Conservation (phyloP, 1,140 invertebrate species). For the Bemisia tabaci region DNA sequence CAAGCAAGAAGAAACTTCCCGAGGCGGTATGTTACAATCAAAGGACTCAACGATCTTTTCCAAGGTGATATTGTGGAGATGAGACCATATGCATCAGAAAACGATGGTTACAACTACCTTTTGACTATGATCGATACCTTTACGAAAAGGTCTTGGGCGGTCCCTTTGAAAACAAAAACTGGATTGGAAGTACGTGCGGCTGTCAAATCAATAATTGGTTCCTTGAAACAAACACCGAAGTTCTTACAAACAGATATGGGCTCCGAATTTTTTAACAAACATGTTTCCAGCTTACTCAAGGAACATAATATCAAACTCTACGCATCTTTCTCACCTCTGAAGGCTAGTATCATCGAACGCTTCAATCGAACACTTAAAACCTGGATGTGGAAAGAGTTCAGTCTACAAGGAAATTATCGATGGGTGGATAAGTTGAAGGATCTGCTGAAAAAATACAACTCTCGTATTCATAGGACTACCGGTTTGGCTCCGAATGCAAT, state of each 20-base stretch:
- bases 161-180: constrained; percentile 34
- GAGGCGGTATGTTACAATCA: constrained; percentile 13
- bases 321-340: constrained; percentile 26
- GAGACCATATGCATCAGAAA: constrained; percentile 24
- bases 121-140: constrained; percentile 34
- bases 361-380: constrained; percentile 32
- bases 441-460: constrained; percentile 32
- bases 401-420: constrained; percentile 28
- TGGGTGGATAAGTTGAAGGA: constrained; percentile 29
- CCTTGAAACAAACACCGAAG: constrained; percentile 8
- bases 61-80: constrained; percentile 23
- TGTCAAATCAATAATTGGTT: constrained; percentile 20
- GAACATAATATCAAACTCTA: constrained; percentile 26
- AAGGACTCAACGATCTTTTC: constrained; percentile 15
- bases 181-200: constrained; percentile 23
- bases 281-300: constrained; percentile 25
- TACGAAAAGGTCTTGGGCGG: constrained; percentile 33
- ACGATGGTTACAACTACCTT: constrained; percentile 32
- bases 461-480: constrained; percentile 31
- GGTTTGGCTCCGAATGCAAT: constrained; percentile 28
- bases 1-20: constrained; percentile 15
- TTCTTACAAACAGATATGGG: constrained; percentile 14
- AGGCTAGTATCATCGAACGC: constrained; percentile 31
- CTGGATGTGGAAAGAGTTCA: constrained; percentile 31
- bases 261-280: constrained; percentile 25